Conservation (phyloP, 1,140 invertebrate species). For the Tigriopus japonicus region DNA sequence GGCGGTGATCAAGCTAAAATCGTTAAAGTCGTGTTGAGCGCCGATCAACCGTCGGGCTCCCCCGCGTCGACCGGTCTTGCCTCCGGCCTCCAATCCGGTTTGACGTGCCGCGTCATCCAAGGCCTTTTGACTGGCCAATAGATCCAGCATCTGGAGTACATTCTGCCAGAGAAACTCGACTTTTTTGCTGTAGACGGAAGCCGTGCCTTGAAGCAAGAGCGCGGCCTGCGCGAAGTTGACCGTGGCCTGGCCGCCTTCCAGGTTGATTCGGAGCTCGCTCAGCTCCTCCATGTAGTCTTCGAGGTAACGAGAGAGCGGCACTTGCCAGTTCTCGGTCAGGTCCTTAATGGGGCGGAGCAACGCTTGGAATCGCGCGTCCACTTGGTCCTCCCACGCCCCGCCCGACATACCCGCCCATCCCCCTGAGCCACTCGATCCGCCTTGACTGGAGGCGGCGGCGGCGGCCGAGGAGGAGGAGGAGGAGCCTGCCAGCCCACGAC, state of each 20-base stretch:
- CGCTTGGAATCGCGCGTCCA: not conserved
- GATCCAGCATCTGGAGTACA: conserved; percentile 26
- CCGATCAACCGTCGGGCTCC: not conserved
- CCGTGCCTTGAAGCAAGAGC: conserved; percentile 28
- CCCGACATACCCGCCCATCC: too few relatives aligned
- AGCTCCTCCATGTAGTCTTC: conserved; percentile 18
- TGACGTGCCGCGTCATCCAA: not conserved
- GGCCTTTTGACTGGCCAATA: conserved; percentile 15
- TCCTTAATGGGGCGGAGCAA: conserved; percentile 9
- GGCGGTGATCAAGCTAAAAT: not conserved
- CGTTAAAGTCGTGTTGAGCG: not conserved
- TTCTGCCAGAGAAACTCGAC: conserved; percentile 27
- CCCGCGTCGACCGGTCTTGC: not conserved
- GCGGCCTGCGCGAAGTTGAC: conserved; percentile 32
- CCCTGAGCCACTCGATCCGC: too few relatives aligned
- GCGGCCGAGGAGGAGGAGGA: too few relatives aligned
- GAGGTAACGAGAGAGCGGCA: conserved; percentile 3
- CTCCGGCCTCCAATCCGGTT: not conserved
- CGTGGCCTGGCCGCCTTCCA: conserved; percentile 19
- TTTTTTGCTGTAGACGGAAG: conserved; percentile 30
- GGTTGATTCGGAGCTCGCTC: not conserved
- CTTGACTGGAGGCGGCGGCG: too few relatives aligned
- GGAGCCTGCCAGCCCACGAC: too few relatives aligned
- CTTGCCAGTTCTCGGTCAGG: not conserved
- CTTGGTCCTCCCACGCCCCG: not conserved